Evolutionary conservation across 2,888 invertebrate genomes (phyloP), one percentile per base, ranked within the genome.

Genomic region (Hyalella azteca): DNA sequence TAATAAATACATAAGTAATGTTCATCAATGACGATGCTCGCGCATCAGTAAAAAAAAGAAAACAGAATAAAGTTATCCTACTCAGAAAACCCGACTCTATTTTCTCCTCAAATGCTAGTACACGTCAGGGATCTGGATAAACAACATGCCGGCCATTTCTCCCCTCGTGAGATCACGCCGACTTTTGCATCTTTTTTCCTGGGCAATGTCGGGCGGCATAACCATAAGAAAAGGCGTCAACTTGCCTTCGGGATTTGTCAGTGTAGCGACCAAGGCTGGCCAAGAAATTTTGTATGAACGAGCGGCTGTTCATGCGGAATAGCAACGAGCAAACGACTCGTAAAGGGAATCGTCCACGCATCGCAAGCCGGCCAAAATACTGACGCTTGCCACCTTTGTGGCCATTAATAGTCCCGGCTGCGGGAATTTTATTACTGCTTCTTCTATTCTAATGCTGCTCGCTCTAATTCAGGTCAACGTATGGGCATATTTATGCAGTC

Each of bases 191-290:
- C 54, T 54, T 54, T 54, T 22, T 7, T 22, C 22, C 22, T 3
- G 29, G 22, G 26, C 54, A 54, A 54, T 9, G 26, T n/a, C n/a
- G n/a, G 29, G 26, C 22, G 54, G 26, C 54, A 54, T 54, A 54
- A 54, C 54, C 54, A 54, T 54, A 54, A 54, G 54, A 54, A 54
- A 54, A 54, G 54, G 26, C 54, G 54, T 54, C 54, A 54, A 54
- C 54, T 54, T n/a, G 54, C 9, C 54, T 29, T 36, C 15, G 66
- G 45, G 66, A 66, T 66, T 66, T 36, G 66, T 66, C 29, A n/a
- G 36, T 19, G 15, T n/a, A 15, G 66, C 11, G 36, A 3, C 66
- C 29, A 5, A 29, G 66, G 15, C 19, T n/a, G 36, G 19, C 32
- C 36, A 36, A 13, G n/a, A 19, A 66, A 66, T 59, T 36, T 66